Percentiles rank a stretch among this genome's conserved stretches.
Conservation (phyloP, 2,113 vertebrate genomes). For the Cyprinodon tularosa region DNA sequence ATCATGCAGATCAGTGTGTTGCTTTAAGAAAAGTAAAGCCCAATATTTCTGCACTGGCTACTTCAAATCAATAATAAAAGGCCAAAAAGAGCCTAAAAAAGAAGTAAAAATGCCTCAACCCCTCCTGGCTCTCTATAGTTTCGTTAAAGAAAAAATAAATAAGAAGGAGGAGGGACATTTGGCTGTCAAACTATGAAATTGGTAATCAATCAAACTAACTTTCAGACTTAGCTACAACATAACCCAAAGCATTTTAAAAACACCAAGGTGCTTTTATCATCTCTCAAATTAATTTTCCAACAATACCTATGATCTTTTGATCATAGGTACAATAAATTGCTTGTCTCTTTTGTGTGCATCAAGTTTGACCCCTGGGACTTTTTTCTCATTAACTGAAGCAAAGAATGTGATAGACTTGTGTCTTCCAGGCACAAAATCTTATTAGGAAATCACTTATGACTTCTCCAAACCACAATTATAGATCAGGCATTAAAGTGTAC, state of each 20-base stretch:
- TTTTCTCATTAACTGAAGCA: conserved; percentile 31
- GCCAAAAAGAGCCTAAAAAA: too few relatives aligned
- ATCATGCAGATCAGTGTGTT: not conserved
- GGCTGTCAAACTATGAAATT: not conserved
- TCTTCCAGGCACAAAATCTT: conserved; percentile 58
- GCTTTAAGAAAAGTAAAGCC: not conserved
- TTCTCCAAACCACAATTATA: conserved; percentile 44
- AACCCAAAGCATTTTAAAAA: not conserved
- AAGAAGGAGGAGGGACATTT: not conserved
- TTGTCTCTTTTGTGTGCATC: conserved; percentile 12
- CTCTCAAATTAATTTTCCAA: not conserved
- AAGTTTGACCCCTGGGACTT: conserved; percentile 12
- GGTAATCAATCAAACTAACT: not conserved
- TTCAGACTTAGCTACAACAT: not conserved
- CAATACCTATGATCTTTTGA: not conserved
- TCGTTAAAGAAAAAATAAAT: not conserved
- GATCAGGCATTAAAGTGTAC: conserved; percentile 46
- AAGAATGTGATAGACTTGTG: conserved; percentile 57
- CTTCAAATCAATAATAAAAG: too few relatives aligned
- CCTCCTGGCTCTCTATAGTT: not conserved
- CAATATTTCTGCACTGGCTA: not conserved
- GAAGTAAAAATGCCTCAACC: not conserved
- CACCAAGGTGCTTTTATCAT: not conserved
- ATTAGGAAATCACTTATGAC: conserved; percentile 53
- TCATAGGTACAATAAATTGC: not conserved